Base-by-base conservation (phyloP, 2,797 vertebrate species). In the Odontamblyopus rebecca region DNA sequence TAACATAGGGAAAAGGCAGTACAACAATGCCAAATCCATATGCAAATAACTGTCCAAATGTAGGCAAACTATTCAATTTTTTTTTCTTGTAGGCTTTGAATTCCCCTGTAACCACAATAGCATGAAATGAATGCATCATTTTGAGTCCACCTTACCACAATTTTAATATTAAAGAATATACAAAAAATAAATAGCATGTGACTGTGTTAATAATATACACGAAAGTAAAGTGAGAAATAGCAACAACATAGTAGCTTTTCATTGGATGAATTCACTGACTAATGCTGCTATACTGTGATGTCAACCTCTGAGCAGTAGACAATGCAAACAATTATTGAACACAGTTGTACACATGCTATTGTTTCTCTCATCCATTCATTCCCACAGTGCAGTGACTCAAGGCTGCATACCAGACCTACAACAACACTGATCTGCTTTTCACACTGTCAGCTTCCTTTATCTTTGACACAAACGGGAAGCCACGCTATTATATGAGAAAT, bases 331-430 rank as follows among this genome's bases (percentile, higher is more conserved):
- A 73, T 74, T 75, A 75, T 76, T 76, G 44, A 2, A 51, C 53
- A 64, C 59, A 73, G 35, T 68, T 35, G 61, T 76, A 73, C 68
- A 72, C 66, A 70, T 86, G 74, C 79, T 44, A 61, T 89, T 86
- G 81, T 87, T 73, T 86, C 86, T 74, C 75, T 82, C 65, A 73
- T 82, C 82, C 69, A 78, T 82, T 87, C 75, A 81, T 23, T 15
- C 5, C 19, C 62, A 26, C 18, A 77, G 35, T 61, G 59, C 13
- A 27, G 75, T 94, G 94, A 94, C 81, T 93, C 91, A 93, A 7
- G 27, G 23, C 26, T 67, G 81, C 66, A 70, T 71, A 79, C 68
- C 51, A 53, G 76, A 74, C 2, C 70, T 75, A 86, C 75, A 79
- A 91, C 88, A 88, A 77, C 69, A 84, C n/a, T 41, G 75, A 78